phyloP scores from a whole-genome alignment of 1,140 invertebrate genomes.

The Ostrea denselamellosa region DNA sequence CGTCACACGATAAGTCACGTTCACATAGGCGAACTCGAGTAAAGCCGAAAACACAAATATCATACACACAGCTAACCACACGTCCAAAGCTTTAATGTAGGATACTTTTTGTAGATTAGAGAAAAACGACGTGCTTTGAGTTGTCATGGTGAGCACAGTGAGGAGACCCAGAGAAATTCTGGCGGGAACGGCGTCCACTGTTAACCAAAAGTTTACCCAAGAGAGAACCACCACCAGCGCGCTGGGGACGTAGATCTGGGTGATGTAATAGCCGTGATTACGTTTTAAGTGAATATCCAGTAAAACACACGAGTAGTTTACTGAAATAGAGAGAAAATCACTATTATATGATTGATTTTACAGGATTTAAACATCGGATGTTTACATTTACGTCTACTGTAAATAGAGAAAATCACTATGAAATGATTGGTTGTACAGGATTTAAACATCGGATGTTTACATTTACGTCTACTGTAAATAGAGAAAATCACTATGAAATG shows the following conservation, averaged over 20 bases:
- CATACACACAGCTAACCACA: slow-evolving; percentile 93
- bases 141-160: slow-evolving; percentile 68
- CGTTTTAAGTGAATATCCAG: slow-evolving; percentile 88
- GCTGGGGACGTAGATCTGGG: slow-evolving; percentile 95
- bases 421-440: background rate
- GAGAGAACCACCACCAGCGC: slow-evolving; percentile 95
- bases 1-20: slow-evolving; percentile 59
- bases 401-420: background rate
- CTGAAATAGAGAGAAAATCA: slow-evolving; percentile 1
- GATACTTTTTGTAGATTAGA: slow-evolving; percentile 80
- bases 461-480: no score
- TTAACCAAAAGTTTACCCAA: slow-evolving; percentile 96
- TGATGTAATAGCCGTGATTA: slow-evolving; percentile 94
- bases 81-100: slow-evolving; percentile 87
- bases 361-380: no score
- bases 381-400: background rate
- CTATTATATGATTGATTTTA: background rate
- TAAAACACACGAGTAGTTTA: slow-evolving; percentile 49
- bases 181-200: slow-evolving; percentile 82
- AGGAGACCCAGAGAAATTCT: slow-evolving; percentile 81
- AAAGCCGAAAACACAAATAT: slow-evolving; percentile 91
- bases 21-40: slow-evolving; percentile 90
- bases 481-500: no score
- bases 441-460: no score
- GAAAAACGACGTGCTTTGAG: slow-evolving; percentile 62